Conservation (phyloP, 2,888 invertebrate genomes). For the Stenolophus ochropezus region DNA sequence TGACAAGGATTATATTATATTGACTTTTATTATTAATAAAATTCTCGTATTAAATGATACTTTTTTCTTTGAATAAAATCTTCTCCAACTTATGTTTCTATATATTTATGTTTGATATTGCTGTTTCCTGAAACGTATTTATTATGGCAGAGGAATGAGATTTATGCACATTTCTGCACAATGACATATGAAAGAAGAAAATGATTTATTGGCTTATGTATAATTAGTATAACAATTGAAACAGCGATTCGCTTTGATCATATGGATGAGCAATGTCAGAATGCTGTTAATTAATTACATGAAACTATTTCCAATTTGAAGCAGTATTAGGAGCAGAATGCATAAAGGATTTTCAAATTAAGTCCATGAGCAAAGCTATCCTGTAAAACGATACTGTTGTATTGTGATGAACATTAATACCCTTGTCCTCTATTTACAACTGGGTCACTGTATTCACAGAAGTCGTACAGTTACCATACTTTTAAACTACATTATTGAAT, state of each 20-base stretch:
- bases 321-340: not conserved
- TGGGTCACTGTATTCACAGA: no score
- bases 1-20: no score
- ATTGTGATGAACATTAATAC: not conserved
- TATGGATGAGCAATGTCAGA: not conserved
- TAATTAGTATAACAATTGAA: not conserved
- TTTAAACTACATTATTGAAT: no score
- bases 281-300: slow-evolving; percentile 1
- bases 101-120: no score
- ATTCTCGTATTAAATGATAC: no score
- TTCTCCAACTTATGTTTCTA: no score
- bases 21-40: no score
- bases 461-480: no score
- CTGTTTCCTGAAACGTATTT: no score
- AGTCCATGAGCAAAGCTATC: not conserved
- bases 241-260: not conserved
- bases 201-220: not conserved
- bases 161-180: no score
- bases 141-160: no score
- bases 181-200: not conserved
- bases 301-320: slow-evolving; percentile 3
- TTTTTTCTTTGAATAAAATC: no score
- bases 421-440: not conserved
- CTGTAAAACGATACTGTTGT: not conserved
- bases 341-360: not conserved